phyloP scores from a whole-genome alignment of 2,888 invertebrate genomes.

The Griposia aprilina region DNA sequence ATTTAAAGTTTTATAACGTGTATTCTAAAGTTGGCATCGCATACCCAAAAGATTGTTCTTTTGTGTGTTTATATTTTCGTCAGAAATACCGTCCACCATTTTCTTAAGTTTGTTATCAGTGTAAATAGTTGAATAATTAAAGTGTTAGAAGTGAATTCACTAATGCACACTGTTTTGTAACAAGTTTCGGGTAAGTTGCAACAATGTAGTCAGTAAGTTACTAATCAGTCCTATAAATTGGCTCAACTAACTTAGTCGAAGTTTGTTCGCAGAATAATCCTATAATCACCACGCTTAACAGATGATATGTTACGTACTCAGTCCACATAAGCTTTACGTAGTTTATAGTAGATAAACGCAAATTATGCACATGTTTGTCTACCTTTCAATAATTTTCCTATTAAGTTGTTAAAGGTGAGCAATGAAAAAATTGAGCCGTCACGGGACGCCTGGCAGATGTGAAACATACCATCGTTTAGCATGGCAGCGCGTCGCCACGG shows the following conservation, averaged over 20 bases:
- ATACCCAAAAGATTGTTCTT: neutral
- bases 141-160: neutral
- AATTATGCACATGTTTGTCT: neutral
- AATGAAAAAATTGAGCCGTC: too few species aligned
- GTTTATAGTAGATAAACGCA: neutral
- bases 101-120: neutral
- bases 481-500: too few species aligned
- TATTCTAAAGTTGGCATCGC: neutral
- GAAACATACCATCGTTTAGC: too few species aligned
- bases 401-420: neutral
- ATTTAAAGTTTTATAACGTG: neutral
- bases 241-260: slow-evolving; percentile 40
- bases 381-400: neutral
- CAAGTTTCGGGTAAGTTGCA: slow-evolving; percentile 32
- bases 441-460: too few species aligned
- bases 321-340: slow-evolving; percentile 9
- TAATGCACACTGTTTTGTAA: slow-evolving; percentile 6
- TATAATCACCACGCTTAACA: slow-evolving; percentile 40
- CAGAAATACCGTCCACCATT: neutral
- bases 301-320: slow-evolving; percentile 34
- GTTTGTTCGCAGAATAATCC: slow-evolving; percentile 51
- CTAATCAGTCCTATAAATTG: slow-evolving; percentile 35
- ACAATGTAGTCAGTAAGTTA: slow-evolving; percentile 15
- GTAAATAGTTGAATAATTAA: neutral
- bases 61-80: neutral